A percentile compares a stretch with the other conserved stretches of the same genome.
Evolutionary conservation across 2,888 invertebrate genomes (phyloP).

Genomic region (Rhopalosiphum nymphaeae): DNA sequence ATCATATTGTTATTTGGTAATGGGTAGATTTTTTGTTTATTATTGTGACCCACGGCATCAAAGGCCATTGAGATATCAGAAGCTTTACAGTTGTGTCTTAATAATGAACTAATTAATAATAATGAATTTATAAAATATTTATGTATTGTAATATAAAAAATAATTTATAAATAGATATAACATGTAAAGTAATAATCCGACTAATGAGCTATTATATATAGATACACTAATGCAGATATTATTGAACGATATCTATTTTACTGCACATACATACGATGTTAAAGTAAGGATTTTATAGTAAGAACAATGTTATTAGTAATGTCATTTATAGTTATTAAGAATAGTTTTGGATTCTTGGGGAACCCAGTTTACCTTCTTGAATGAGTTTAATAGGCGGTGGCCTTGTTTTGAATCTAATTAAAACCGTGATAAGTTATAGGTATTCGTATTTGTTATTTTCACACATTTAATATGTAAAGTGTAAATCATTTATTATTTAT

Average conservation of each 20-base stretch:
- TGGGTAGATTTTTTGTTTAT: neutral
- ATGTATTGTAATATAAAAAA: neutral
- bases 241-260: neutral
- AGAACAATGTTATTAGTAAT: neutral
- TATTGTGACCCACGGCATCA: neutral
- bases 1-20: slow-evolving; percentile 14
- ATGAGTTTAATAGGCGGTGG: neutral
- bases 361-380: neutral
- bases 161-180: neutral
- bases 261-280: neutral
- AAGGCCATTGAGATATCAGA: neutral
- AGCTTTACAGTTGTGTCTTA: neutral
- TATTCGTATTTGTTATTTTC: neutral
- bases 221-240: neutral
- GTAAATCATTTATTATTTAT: neutral
- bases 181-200: too few species aligned
- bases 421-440: neutral
- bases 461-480: neutral
- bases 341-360: neutral
- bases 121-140: too few species aligned
- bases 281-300: neutral
- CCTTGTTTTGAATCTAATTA: neutral
- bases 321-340: neutral
- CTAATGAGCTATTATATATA: neutral
- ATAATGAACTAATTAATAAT: neutral